Conservation (phyloP, 2,888 invertebrate species). For the Pammene fasciana region DNA sequence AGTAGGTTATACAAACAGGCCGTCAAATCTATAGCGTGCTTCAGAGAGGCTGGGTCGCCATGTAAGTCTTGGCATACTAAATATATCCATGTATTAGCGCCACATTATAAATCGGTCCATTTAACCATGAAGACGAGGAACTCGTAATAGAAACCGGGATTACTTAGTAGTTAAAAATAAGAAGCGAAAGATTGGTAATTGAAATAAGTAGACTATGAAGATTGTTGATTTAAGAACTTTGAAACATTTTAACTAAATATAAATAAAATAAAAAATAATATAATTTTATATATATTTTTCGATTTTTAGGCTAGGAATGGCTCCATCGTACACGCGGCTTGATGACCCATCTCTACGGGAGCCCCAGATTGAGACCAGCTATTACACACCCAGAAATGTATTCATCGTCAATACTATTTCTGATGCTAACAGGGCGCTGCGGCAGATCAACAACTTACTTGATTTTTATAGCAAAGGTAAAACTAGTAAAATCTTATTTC, state of each 20-base stretch:
- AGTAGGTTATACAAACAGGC: not conserved
- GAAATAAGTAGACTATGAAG: too few species aligned
- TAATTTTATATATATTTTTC: too few species aligned
- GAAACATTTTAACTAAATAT: too few species aligned
- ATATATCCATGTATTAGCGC: too few species aligned
- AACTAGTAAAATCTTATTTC: too few species aligned
- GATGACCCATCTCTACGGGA: constrained; percentile 57
- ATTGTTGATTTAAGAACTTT: too few species aligned
- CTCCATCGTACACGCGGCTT: constrained; percentile 56
- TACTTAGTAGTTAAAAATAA: too few species aligned
- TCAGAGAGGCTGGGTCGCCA: not conserved
- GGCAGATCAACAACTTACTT: constrained; percentile 54
- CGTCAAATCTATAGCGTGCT: not conserved
- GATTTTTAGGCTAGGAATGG: constrained; percentile 50
- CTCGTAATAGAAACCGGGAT: too few species aligned
- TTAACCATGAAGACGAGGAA: too few species aligned
- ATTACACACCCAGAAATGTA: constrained; percentile 77
- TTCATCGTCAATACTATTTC: constrained; percentile 83
- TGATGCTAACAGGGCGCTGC: constrained; percentile 79
- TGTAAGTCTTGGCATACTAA: not conserved
- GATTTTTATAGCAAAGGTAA: constrained; percentile 12
- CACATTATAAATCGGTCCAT: too few species aligned
- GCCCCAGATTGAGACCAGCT: constrained; percentile 49
- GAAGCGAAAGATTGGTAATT: too few species aligned
- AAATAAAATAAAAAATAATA: too few species aligned